Percentiles rank a stretch among this genome's conserved stretches.
These are phyloP conservation scores for Megalops atlanticus DNA, from an alignment of 2,113 vertebrate genomes.

Conservation along the genomic window DNA sequence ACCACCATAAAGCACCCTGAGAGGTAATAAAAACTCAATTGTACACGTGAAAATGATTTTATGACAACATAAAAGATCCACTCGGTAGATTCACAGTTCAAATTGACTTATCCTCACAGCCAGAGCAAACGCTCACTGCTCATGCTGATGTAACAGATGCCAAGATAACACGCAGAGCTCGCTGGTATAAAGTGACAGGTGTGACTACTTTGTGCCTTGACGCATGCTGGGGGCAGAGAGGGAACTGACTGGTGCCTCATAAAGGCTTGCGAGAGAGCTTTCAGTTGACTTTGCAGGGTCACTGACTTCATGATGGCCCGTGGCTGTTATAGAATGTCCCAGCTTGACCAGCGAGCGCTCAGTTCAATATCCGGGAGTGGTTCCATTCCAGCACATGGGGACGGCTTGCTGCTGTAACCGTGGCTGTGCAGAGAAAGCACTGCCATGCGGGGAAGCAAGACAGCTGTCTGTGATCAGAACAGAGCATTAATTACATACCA, in stretches of 20 bases:
- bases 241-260: background rate
- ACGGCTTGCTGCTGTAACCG: background rate
- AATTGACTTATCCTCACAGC: background rate
- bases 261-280: too few relatives aligned
- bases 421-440: background rate
- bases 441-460: background rate
- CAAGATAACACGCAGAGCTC: background rate
- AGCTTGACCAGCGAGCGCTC: background rate
- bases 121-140: background rate
- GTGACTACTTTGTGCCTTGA: background rate
- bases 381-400: background rate
- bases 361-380: background rate
- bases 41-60: background rate
- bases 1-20: background rate
- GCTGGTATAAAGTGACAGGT: background rate
- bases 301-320: background rate
- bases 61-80: background rate
- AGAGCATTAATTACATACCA: constrained; percentile 28
- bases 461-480: constrained; percentile 20
- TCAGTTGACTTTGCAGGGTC: background rate
- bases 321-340: background rate
- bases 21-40: background rate
- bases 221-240: background rate
- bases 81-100: background rate
- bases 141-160: constrained; percentile 1